Percentiles rank a stretch among this genome's conserved stretches.
phyloP scores from a whole-genome alignment of 2,888 invertebrate species.

The Chalcis sispes region DNA sequence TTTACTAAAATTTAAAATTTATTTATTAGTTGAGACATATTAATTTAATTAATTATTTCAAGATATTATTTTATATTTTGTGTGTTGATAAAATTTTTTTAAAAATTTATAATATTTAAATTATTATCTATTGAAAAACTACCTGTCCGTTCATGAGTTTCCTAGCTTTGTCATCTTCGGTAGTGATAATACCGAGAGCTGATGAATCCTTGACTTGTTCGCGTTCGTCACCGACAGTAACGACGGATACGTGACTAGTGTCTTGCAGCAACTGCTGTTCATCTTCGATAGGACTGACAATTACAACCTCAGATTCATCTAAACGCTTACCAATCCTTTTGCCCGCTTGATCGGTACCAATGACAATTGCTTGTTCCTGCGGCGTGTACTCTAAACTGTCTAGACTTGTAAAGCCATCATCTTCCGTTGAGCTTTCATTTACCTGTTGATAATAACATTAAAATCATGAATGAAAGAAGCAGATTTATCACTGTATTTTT shows the following conservation, averaged over 20 bases:
- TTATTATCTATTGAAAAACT: slow-evolving; percentile 54
- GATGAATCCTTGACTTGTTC: slow-evolving; percentile 86
- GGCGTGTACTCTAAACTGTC: slow-evolving; percentile 84
- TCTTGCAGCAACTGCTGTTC: slow-evolving; percentile 78
- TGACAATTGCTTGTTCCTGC: slow-evolving; percentile 72
- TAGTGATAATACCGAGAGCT: slow-evolving; percentile 53
- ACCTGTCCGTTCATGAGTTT: slow-evolving; percentile 59
- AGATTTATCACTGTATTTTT: no score
- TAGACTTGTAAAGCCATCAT: slow-evolving; percentile 84
- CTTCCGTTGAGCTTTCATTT: slow-evolving; percentile 84
- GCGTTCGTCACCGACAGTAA: slow-evolving; percentile 89
- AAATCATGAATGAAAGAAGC: no score
- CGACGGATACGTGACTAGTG: slow-evolving; percentile 94
- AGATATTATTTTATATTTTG: background rate
- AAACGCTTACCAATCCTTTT: slow-evolving; percentile 81
- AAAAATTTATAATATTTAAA: background rate
- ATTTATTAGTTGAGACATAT: no score
- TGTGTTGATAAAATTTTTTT: background rate
- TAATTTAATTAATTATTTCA: background rate
- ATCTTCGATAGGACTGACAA: slow-evolving; percentile 83
- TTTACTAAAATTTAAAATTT: no score
- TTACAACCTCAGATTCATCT: slow-evolving; percentile 91
- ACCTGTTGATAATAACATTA: slow-evolving; percentile 65
- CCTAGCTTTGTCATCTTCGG: slow-evolving; percentile 69
- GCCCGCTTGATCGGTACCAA: slow-evolving; percentile 64